A percentile compares a stretch with the other conserved stretches of the same genome.
Conservation (phyloP, 2,888 invertebrate genomes). For the Nomada goodeniana region DNA sequence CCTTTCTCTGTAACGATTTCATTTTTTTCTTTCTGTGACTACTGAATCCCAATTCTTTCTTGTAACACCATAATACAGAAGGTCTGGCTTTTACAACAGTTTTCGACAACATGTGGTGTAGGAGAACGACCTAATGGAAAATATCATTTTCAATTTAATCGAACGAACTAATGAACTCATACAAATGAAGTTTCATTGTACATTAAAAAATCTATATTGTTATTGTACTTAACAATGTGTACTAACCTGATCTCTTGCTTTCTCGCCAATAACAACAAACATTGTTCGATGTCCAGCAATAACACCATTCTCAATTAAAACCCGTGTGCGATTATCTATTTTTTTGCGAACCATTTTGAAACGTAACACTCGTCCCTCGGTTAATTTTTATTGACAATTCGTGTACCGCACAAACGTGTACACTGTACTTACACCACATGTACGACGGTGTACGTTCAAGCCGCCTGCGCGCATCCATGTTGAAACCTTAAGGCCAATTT, state of each 20-base stretch:
- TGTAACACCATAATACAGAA: slow-evolving; percentile 99
- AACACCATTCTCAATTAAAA: slow-evolving; percentile 99
- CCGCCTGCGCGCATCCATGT: slow-evolving; percentile 1
- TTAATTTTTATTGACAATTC: slow-evolving; percentile 7
- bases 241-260: slow-evolving; percentile 95
- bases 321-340: slow-evolving; percentile 97
- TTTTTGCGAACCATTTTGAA: slow-evolving; percentile 95
- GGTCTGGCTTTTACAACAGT: slow-evolving; percentile 96
- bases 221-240: neutral
- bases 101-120: slow-evolving; percentile 99
- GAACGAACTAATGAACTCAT: neutral
- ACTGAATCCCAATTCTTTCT: slow-evolving; percentile 88
- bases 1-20: slow-evolving; percentile 92
- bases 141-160: neutral
- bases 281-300: slow-evolving; percentile 95
- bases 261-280: slow-evolving; percentile 98
- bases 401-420: slow-evolving; percentile 7
- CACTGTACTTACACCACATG: slow-evolving; percentile 2
- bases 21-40: slow-evolving; percentile 97
- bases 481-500: slow-evolving; percentile 2
- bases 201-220: neutral
- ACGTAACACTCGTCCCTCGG: neutral
- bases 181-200: neutral
- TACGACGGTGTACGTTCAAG: neutral
- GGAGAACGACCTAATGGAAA: slow-evolving; percentile 92